These are phyloP conservation scores for Hassar affinis DNA, from an alignment of 2,113 vertebrate species.

Conservation along the genomic window DNA sequence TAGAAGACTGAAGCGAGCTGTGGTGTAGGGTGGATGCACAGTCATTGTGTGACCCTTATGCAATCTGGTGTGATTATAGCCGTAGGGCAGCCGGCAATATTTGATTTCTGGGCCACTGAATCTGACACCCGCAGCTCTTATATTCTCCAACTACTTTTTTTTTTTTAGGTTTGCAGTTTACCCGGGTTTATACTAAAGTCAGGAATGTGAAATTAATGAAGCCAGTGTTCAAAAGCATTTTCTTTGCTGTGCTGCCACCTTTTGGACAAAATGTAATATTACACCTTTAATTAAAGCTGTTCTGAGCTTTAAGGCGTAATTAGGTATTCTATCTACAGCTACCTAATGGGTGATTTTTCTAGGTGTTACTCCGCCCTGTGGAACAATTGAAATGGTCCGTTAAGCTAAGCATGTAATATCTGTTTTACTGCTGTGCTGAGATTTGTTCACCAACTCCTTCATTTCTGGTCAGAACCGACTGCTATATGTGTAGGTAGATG, in stretches of 20 bases:
- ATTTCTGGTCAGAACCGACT: not conserved
- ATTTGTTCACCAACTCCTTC: not conserved
- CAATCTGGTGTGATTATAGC: not conserved
- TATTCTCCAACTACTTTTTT: not conserved
- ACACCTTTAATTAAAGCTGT: not conserved
- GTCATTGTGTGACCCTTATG: not conserved
- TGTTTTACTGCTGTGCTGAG: not conserved
- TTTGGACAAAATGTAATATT: slow-evolving; percentile 22
- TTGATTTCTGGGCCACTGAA: not conserved
- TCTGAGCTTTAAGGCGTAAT: not conserved
- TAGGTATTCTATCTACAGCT: not conserved
- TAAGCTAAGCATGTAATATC: not conserved
- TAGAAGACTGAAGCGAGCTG: not conserved
- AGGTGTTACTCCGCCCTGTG: not conserved
- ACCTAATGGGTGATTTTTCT: not conserved
- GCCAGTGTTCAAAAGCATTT: not conserved
- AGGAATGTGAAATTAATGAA: not conserved
- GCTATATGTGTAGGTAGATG: not conserved
- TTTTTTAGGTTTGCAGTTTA: not conserved
- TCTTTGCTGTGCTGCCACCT: slow-evolving; percentile 41
- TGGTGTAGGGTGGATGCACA: not conserved
- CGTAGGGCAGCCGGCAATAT: not conserved
- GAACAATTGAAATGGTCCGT: not conserved
- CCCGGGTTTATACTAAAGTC: not conserved
- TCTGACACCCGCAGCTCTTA: not conserved